A percentile compares a stretch with the other conserved stretches of the same genome.
These are phyloP conservation scores for Chlorops oryzae DNA, from an alignment of 1,140 invertebrate species.

Conservation along the genomic window DNA sequence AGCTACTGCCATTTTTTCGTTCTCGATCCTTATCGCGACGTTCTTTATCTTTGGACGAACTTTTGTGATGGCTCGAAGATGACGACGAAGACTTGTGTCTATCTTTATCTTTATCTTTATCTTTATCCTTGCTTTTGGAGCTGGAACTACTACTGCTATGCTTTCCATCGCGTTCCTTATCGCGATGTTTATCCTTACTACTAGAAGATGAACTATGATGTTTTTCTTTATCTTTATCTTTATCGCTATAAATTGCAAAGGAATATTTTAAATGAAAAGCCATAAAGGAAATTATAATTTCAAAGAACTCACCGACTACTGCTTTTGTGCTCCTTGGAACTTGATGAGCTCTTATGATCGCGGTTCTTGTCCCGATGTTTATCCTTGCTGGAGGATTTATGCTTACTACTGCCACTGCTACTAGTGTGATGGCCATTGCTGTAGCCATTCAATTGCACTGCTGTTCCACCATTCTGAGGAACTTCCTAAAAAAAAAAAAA, in stretches of 20 bases:
- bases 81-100: conserved; percentile 49
- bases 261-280: no score
- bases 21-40: conserved; percentile 31
- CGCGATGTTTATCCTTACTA: conserved; percentile 40
- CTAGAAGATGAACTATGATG: conserved; percentile 45
- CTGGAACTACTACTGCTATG: conserved; percentile 37
- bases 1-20: conserved; percentile 48
- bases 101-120: conserved; percentile 47
- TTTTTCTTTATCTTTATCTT: conserved; percentile 45
- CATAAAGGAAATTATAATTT: background rate
- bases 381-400: conserved; percentile 58
- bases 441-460: conserved; percentile 42
- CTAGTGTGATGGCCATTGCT: conserved; percentile 54
- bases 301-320: conserved; percentile 45
- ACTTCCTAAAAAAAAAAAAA: conserved; percentile 23
- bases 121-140: conserved; percentile 36
- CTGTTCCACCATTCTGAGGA: conserved; percentile 40
- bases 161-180: conserved; percentile 42
- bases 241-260: no score
- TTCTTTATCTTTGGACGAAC: conserved; percentile 49
- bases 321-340: conserved; percentile 46
- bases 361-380: conserved; percentile 50
- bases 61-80: conserved; percentile 39
- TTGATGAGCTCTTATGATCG: conserved; percentile 47
- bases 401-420: conserved; percentile 55